phyloP scores from a whole-genome alignment of 1,140 invertebrate species.

The Ladona fulva region DNA sequence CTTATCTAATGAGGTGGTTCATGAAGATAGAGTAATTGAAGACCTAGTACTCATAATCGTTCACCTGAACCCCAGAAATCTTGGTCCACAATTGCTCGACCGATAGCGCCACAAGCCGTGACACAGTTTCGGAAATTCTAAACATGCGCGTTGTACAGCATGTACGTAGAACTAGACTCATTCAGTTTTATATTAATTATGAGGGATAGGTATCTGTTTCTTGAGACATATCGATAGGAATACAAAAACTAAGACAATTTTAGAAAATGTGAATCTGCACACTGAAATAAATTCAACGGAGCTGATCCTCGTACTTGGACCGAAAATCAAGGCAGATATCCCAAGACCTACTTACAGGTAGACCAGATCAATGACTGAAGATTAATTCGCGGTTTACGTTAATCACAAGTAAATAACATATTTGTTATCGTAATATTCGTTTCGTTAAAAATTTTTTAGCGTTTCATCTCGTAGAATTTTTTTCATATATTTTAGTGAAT shows the following conservation, averaged over 20 bases:
- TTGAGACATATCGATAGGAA: background rate
- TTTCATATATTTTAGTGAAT: too few species aligned
- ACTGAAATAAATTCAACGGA: background rate
- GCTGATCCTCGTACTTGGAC: background rate
- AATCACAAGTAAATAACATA: background rate
- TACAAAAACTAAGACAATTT: background rate
- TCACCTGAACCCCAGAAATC: background rate
- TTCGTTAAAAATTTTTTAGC: too few species aligned
- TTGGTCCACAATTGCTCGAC: background rate
- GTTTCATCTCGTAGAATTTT: too few species aligned
- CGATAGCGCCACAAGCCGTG: background rate
- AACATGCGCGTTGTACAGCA: slow-evolving; percentile 3
- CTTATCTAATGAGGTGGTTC: too few species aligned
- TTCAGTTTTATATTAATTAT: background rate
- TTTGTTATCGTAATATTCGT: too few species aligned
- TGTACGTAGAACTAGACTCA: background rate
- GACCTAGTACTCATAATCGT: too few species aligned
- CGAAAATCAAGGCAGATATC: background rate
- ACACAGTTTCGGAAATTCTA: slow-evolving; percentile 6
- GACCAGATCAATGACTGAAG: background rate
- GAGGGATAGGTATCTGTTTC: background rate
- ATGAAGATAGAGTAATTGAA: too few species aligned
- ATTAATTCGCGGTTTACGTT: background rate
- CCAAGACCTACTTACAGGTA: slow-evolving; percentile 6
- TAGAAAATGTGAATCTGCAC: background rate